Evolutionary conservation across 1,140 invertebrate species (phyloP), one percentile per base, ranked within the genome.

Genomic region (Drosophila leontia): DNA sequence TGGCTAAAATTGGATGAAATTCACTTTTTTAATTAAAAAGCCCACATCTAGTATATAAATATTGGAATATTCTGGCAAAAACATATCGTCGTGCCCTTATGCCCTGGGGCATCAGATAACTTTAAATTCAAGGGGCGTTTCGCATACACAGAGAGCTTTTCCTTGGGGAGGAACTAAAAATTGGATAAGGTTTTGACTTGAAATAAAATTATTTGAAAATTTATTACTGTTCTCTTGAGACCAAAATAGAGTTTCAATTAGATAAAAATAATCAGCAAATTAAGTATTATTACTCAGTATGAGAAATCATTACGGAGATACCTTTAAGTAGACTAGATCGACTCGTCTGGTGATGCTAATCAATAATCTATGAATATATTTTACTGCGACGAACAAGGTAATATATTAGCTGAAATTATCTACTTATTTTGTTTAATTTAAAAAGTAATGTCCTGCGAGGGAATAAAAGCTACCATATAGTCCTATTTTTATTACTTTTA

Each of bases 11-110:
- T 75, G 65, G 76, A 79, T 64, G 63, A 70, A 41, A 67, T 53
- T 57, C 23, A 51, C 44, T 83, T 72, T 87, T 87, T 87, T 87
- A 88, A 87, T 87, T 87, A 77, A 83, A 48, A 85, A 78, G 35
- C 2, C 26, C 19, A 39, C 17, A 53, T 15, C 17, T 60, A 51
- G 32, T 29, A 50, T 42, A 37, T 39, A 48, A 58, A 42, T 39
- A 50, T 47, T 62, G 58, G 42, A 68, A 59, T 78, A 58, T 82
- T 74, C 58, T 57, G 9, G 60, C 65, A n/a, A 64, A 75, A 34
- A 42, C 23, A 64, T 32, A 64, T 35, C 13, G 17, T 35, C 17
- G 53, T 77, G 72, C 72, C 55, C 55, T 76, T 76, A n/a, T 77
- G 62, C 47, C 74, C 75, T 76, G 74, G 61, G 17, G 60, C 75